Evolutionary conservation across 2,888 invertebrate genomes (phyloP), one percentile per base, ranked within the genome.

Genomic region (Vanessa cardui): DNA sequence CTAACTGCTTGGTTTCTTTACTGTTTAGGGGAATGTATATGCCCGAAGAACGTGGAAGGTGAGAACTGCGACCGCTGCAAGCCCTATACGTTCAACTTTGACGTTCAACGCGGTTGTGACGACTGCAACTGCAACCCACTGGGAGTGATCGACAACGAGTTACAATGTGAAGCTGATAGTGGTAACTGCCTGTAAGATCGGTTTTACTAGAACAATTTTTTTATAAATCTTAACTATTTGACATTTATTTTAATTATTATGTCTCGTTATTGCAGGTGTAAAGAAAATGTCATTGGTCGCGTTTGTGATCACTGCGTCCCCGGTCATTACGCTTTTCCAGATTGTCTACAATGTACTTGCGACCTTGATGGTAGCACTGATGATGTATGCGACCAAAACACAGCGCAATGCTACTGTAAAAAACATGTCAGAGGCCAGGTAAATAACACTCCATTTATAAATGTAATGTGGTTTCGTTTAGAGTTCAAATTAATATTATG

Each of bases 21-120:
- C n/a, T n/a, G n/a, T n/a, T 60, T 73, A 93, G 96, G 96, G 0
- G 95, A 95, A 76, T 99, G 99, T 85, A 96, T 97, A 72, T 99
- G 99, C 80, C 99, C 99, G 0, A 95, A 96, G 2, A 95, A 97
- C 76, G 99, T 99, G 0, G 96, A 95, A 31, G 99, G 99, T 0
- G 95, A 96, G 39, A 94, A 95, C 70, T 99, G 99, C 84, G 97
- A 99, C 80, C 94, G 95, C 72, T 99, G 99, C 86, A 95, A 96
- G 71, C 95, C 96, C 0, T 95, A 95, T 71, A 99, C 99, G 0
- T 99, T 97, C 82, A 98, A 98, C 52, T 98, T 96, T 83, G 97
- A 99, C 92, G 96, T 97, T 52, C 95, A 98, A 64, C 97, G 98
- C 78, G 99, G 99, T 8, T 99, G 99, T 85, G 97, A 98, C 86